Evolutionary conservation across 2,888 invertebrate genomes (phyloP), one percentile per base, ranked within the genome.

Genomic region (Lysandra coridon): DNA sequence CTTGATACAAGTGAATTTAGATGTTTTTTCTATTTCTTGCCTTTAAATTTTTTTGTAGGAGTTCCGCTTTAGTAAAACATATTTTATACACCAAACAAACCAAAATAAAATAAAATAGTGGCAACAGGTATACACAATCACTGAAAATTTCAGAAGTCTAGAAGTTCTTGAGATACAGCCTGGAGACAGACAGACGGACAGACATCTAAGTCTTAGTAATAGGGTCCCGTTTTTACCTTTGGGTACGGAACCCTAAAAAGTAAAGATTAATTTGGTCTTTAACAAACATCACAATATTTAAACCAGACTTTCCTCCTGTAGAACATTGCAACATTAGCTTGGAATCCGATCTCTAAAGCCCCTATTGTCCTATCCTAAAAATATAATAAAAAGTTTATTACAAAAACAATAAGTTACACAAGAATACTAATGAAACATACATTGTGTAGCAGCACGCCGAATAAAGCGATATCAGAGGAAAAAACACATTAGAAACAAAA

Each of bases 401-500:
- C 33, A 5, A 37, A 69, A 69, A 57, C 76, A 53, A 57, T 30
- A 30, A 57, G 53, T 57, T 17, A 53, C 76, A 17, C 12, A 76
- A 30, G 69, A 78, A 17, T 53, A 73, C 73, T 78, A 78, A 78
- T 69, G 73, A 73, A 78, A 78, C 49, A 73, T 64, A 78, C 69
- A 73, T 73, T 53, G 44, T 69, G 62, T 62, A 69, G 73, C 64
- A 78, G 57, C 79, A 78, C 80, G 69, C 62, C 75, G 80, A 84
- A 84, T 84, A 84, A 84, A 83, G 82, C 81, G 82, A 83, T 85
- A 85, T 84, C 83, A 83, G 78, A 82, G 81, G 81, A 83, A 84
- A 83, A 83, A 84, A 83, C 80, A 83, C 84, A 83, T 83, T 83
- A 81, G 83, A 83, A 83, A 84, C 83, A 83, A 85, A 85, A 83